These are phyloP conservation scores for Saguinus oedipus DNA, from an alignment of 2,797 vertebrate species.

Conservation along the genomic window DNA sequence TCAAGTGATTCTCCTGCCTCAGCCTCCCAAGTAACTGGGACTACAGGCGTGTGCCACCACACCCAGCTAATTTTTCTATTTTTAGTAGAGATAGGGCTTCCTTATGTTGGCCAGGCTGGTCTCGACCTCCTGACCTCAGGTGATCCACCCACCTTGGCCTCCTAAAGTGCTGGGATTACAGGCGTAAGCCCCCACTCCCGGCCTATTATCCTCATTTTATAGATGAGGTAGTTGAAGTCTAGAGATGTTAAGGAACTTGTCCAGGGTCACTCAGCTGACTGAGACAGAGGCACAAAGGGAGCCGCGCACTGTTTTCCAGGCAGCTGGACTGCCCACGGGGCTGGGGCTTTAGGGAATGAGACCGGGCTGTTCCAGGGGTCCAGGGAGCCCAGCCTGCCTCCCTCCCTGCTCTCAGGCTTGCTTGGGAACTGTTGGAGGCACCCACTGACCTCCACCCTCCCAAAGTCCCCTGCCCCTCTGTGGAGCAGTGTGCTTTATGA, in stretches of 20 bases:
- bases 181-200: rapidly evolving
- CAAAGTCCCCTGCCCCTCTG: neutral
- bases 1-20: no score
- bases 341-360: neutral
- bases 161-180: no score
- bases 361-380: neutral
- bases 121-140: no score
- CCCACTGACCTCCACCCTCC: neutral
- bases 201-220: neutral
- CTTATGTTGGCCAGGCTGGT: no score
- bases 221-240: neutral
- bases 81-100: no score
- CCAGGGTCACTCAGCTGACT: neutral
- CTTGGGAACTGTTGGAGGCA: rapidly evolving
- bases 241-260: neutral
- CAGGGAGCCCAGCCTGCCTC: neutral
- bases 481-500: rapidly evolving
- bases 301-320: rapidly evolving
- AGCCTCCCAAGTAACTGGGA: no score
- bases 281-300: neutral
- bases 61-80: no score
- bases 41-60: no score
- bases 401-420: neutral
- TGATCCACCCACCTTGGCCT: no score
- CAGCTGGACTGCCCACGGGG: neutral